Evolutionary conservation across 2,888 invertebrate genomes (phyloP).

Genomic region (Ceriagrion tenellum): DNA sequence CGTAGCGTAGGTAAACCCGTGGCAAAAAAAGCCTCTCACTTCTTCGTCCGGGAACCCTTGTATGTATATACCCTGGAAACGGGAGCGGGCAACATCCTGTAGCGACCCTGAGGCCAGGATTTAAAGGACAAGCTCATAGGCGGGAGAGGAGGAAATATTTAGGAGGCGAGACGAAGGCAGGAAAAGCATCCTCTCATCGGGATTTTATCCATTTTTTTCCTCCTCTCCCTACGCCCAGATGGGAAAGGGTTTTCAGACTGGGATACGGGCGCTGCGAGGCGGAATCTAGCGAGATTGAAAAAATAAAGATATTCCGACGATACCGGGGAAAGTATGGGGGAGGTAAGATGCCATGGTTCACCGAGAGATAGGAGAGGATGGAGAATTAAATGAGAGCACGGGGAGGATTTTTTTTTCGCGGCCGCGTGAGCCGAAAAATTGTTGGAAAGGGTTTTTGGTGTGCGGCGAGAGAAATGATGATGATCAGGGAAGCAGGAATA

Average conservation of each 20-base stretch:
- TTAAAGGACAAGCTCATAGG: slow-evolving; percentile 28
- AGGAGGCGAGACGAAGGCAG: neutral
- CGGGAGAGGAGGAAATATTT: neutral
- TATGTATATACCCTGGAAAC: neutral
- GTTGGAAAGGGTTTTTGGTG: neutral
- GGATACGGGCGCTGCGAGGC: neutral
- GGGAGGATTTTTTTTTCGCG: neutral
- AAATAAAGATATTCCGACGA: slow-evolving; percentile 21
- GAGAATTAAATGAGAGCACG: neutral
- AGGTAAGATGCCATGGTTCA: neutral
- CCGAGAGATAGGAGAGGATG: neutral
- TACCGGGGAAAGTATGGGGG: slow-evolving; percentile 11
- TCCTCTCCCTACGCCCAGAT: neutral
- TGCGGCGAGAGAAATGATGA: neutral
- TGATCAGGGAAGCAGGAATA: neutral
- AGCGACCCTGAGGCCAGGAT: neutral
- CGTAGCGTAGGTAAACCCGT: neutral
- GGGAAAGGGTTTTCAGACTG: neutral
- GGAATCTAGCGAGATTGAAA: neutral
- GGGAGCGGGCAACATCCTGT: neutral
- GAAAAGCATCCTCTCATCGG: neutral
- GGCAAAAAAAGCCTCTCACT: neutral
- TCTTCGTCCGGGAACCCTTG: neutral
- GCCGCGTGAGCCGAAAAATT: neutral
- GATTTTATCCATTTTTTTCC: neutral